phyloP scores from a whole-genome alignment of 2,113 vertebrate species.

The Chamaea fasciata region DNA sequence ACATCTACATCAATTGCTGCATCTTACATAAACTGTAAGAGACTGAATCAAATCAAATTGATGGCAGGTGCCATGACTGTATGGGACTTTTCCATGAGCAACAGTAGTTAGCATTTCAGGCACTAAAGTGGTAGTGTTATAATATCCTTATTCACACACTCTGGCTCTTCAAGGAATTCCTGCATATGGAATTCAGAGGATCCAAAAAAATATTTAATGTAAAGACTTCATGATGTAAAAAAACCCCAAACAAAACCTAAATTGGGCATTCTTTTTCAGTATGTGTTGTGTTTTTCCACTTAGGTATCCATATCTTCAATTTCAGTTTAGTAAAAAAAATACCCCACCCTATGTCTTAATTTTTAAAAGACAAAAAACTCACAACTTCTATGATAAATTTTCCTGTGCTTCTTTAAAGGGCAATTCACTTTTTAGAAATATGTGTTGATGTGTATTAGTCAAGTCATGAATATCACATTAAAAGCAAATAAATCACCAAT shows the following conservation, averaged over 20 bases:
- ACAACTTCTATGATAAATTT: neutral
- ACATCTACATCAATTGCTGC: too few species aligned
- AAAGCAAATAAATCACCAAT: constrained; percentile 13
- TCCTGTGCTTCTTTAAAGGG: neutral
- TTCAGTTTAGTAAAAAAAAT: neutral
- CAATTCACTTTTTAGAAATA: neutral
- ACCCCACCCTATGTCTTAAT: neutral
- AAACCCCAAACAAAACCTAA: neutral
- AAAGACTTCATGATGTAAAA: neutral
- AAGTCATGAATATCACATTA: neutral
- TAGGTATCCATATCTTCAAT: neutral
- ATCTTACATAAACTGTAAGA: neutral
- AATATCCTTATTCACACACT: neutral
- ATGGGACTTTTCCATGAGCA: neutral
- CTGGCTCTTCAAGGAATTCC: neutral
- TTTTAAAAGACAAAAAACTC: neutral
- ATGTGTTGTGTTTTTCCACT: neutral
- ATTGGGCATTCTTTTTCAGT: neutral
- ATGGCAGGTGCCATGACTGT: neutral
- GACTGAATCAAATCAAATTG: neutral
- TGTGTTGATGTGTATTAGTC: neutral
- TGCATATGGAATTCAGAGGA: neutral
- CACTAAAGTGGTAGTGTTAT: neutral
- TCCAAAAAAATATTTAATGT: neutral
- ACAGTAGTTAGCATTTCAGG: neutral